Base-by-base conservation (phyloP, 2,113 vertebrate genomes). In the Polypterus senegalus region DNA sequence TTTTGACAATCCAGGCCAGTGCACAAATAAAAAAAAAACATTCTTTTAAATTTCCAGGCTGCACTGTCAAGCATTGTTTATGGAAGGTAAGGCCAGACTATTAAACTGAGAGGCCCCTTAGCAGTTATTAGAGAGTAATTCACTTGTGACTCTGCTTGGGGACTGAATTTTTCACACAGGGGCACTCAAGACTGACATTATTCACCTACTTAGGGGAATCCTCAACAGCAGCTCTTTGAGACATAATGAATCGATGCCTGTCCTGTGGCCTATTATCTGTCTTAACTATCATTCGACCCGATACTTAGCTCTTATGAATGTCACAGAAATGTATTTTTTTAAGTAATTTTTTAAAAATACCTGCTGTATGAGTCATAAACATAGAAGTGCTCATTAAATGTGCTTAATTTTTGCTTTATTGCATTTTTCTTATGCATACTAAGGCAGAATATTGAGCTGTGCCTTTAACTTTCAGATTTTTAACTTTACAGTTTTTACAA, bases 41-140 rank as follows among this genome's bases (percentile, higher is more conserved):
- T 66, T 66, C 64, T 71, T 67, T 70, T 58, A 64, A 58, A 56
- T 67, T 66, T 64, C 65, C 64, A 63, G 63, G 57, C 60, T 61
- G 57, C 10, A 27, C 48, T 61, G 63, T 69, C 49, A 48, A 61
- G 48, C 60, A 7, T 47, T 57, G 46, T 43, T 70, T 67, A 61
- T 61, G 61, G 57, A 57, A 64, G 62, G 60, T 47, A 59, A 47
- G 49, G 48, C 49, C 57, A 63, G 56, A 59, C n/a, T 59, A 67
- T 60, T 60, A 60, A 54, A 66, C 10, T 53, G 59, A 48, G 53
- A 49, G 56, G 6, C 54, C 53, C 60, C 45, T 59, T 7, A 61
- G 60, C 45, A 55, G 43, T 44, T 4, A 54, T 62, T 52, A 62
- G 60, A 66, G 9, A 59, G 54, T 52, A 49, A 47, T 48, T 63